Evolutionary conservation across 2,113 vertebrate species (phyloP), one percentile per base, ranked within the genome.

Genomic region (Gulo gulo): DNA sequence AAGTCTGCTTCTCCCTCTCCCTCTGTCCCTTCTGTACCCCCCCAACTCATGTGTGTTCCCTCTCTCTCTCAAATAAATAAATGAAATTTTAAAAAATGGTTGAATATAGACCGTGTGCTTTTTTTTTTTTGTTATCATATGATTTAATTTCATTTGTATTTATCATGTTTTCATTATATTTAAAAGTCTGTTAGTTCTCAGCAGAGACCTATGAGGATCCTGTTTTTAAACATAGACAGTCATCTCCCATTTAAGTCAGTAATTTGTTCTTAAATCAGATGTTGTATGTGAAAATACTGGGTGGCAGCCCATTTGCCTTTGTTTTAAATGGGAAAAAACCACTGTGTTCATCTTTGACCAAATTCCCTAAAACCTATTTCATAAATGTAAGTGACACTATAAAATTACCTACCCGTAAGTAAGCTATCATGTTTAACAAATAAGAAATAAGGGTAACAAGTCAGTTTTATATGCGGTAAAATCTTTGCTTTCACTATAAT

Each of bases 291-390:
- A 87, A 95, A 79, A 83, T 95, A 59, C 14, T 90, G 24, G 47
- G 26, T 59, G 42, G 65, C 29, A 73, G 10, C 55, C 29, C 89
- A 14, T 87, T 94, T 78, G 42, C 12, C 23, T 88, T 84, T 78
- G 83, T 78, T 90, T 90, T 91, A 89, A 93, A n/a, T 88, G 42
- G 59, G 31, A 79, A 93, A 93, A 81, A 88, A 45, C 36, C 61
- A 4, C 11, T 50, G 0, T 65, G 21, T 74, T 85, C 71, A 31
- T 89, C 21, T 42, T 91, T 31, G 83, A 67, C 39, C 31, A 69
- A 47, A 91, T 36, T 79, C 8, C 45, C 16, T 57, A 42, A 42
- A 42, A 50, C 61, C 61, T 80, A 20, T 74, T 96, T 89, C 16
- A 81, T 31, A 84, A 93, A 47, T 93, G 13, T 85, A 69, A 52